phyloP scores from a whole-genome alignment of 2,797 vertebrate genomes.

The Parauchenoglanis punctatus region DNA sequence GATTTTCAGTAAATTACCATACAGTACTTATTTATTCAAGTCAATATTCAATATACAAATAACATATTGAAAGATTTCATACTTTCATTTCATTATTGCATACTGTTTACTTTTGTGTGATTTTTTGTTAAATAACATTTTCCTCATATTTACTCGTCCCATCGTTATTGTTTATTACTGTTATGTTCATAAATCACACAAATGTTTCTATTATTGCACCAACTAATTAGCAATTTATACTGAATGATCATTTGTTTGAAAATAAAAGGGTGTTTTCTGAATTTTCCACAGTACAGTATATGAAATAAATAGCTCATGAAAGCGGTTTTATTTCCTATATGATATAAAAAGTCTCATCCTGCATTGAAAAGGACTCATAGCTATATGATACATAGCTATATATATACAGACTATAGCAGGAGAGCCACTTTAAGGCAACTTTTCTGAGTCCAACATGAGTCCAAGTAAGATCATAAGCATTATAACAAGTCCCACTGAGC shows the following conservation, averaged over 20 bases:
- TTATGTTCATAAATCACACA: neutral
- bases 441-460: neutral
- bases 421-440: constrained; percentile 21
- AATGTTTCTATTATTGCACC: neutral
- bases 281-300: neutral
- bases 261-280: neutral
- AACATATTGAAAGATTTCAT: neutral
- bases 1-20: neutral
- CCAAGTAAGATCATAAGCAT: constrained; percentile 23
- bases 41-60: neutral
- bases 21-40: neutral
- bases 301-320: neutral
- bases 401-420: constrained; percentile 6
- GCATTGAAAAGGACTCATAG: neutral
- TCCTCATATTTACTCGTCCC: too few relatives aligned
- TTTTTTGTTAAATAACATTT: neutral
- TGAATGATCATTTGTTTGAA: neutral
- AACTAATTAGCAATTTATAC: neutral
- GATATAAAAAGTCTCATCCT: neutral
- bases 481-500: neutral
- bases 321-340: neutral
- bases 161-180: neutral
- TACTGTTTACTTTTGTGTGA: neutral
- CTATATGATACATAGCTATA: neutral
- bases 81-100: neutral